Evolutionary conservation across 2,797 vertebrate species (phyloP).

Genomic region (Sebastes hopkinsi): DNA sequence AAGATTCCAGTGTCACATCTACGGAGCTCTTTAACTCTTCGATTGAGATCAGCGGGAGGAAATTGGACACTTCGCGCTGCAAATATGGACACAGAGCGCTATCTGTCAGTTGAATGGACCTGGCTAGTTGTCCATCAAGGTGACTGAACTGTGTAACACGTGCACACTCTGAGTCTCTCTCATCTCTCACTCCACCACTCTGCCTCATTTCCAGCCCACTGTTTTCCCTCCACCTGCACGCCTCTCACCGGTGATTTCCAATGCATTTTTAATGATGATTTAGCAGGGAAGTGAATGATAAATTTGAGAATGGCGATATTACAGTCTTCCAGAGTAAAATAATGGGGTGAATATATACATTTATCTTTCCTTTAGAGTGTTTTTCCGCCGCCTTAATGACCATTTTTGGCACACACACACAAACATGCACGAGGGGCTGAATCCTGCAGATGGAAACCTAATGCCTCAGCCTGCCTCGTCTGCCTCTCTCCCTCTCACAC

Average conservation of each 20-base stretch:
- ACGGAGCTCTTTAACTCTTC: conserved; percentile 51
- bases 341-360: not conserved
- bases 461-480: conserved; percentile 25
- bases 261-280: conserved; percentile 65
- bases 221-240: conserved; percentile 27
- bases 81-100: conserved; percentile 56
- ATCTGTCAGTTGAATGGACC: conserved; percentile 57
- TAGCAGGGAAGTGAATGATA: conserved; percentile 35
- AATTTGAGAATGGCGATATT: conserved; percentile 18
- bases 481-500: conserved; percentile 27
- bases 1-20: conserved; percentile 22
- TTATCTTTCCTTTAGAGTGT: conserved; percentile 28
- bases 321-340: conserved; percentile 23
- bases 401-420: not conserved
- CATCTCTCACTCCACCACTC: conserved; percentile 27
- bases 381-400: not conserved
- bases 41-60: conserved; percentile 59
- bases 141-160: conserved; percentile 48
- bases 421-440: not conserved
- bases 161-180: conserved; percentile 16
- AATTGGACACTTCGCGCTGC: conserved; percentile 64
- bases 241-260: conserved; percentile 44
- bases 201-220: conserved; percentile 36
- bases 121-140: conserved; percentile 62
- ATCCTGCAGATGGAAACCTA: conserved; percentile 56